Evolutionary conservation across 2,888 invertebrate genomes (phyloP).

Genomic region (Notocelia uddmanniana): DNA sequence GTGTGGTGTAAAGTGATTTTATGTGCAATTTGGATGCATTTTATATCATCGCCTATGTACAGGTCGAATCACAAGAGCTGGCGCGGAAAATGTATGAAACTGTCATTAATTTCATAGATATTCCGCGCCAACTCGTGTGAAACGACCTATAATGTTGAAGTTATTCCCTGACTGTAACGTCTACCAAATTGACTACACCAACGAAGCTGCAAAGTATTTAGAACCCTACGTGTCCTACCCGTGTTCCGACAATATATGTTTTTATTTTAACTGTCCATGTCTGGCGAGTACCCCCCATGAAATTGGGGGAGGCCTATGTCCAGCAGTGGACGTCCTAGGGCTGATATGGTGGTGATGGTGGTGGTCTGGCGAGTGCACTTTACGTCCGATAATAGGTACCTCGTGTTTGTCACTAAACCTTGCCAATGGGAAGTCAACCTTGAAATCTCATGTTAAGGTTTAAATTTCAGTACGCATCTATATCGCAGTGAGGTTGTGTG

Average conservation of each 20-base stretch:
- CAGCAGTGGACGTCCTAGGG: too few relatives aligned
- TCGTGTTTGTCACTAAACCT: slow-evolving; percentile 8
- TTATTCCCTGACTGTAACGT: background rate
- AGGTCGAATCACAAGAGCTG: too few relatives aligned
- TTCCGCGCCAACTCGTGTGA: too few relatives aligned
- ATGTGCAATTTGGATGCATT: too few relatives aligned
- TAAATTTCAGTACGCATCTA: background rate
- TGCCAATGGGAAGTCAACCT: slow-evolving; percentile 3
- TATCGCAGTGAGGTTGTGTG: background rate
- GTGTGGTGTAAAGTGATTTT: too few relatives aligned
- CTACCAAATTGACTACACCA: background rate
- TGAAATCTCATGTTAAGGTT: slow-evolving; percentile 1
- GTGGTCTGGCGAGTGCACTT: slow-evolving; percentile 20
- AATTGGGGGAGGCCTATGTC: too few relatives aligned
- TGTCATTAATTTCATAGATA: too few relatives aligned
- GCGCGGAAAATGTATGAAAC: too few relatives aligned
- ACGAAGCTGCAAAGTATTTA: background rate
- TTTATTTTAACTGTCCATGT: slow-evolving; percentile 20
- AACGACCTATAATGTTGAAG: too few relatives aligned
- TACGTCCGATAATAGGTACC: background rate
- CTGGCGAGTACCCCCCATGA: slow-evolving; percentile 15
- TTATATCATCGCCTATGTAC: too few relatives aligned
- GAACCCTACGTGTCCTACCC: slow-evolving; percentile 5
- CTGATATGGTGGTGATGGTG: too few relatives aligned
- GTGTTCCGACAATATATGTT: slow-evolving; percentile 16